These are phyloP conservation scores for Spheniscus humboldti DNA, from an alignment of 2,797 vertebrate species.

Conservation along the genomic window DNA sequence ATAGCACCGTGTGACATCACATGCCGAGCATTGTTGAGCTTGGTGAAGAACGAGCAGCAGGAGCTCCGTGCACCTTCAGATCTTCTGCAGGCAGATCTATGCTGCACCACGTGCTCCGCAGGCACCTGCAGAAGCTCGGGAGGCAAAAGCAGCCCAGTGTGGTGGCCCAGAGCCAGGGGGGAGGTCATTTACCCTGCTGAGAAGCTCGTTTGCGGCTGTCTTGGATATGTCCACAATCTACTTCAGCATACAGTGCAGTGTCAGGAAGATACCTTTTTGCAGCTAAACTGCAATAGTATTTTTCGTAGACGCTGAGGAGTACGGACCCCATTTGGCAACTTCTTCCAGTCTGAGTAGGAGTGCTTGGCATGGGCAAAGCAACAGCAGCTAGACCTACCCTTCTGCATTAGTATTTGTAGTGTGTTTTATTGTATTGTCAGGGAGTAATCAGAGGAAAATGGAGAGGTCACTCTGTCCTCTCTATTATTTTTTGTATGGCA, in stretches of 20 bases:
- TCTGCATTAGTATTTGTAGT: not conserved
- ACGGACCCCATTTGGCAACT: not conserved
- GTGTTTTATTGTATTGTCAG: not conserved
- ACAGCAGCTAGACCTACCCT: not conserved
- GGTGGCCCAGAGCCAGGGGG: not conserved
- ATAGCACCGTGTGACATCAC: accelerated
- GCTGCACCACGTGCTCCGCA: no score
- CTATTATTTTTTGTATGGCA: not conserved
- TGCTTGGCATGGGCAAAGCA: not conserved
- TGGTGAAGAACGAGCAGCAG: not conserved
- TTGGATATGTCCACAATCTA: not conserved
- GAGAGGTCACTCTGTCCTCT: not conserved
- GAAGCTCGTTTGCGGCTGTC: not conserved
- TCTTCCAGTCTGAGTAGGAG: not conserved
- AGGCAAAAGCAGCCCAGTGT: not conserved
- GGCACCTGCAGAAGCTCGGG: not conserved
- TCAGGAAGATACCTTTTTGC: not conserved
- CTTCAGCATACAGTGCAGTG: accelerated
- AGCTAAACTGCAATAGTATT: not conserved
- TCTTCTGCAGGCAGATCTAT: not conserved
- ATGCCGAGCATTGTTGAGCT: accelerated
- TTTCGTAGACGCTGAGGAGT: not conserved
- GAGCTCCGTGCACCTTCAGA: not conserved
- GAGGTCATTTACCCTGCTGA: not conserved
- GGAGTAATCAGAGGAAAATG: not conserved